Conservation (phyloP, 2,888 invertebrate species). For the Ichneumon xanthorius region DNA sequence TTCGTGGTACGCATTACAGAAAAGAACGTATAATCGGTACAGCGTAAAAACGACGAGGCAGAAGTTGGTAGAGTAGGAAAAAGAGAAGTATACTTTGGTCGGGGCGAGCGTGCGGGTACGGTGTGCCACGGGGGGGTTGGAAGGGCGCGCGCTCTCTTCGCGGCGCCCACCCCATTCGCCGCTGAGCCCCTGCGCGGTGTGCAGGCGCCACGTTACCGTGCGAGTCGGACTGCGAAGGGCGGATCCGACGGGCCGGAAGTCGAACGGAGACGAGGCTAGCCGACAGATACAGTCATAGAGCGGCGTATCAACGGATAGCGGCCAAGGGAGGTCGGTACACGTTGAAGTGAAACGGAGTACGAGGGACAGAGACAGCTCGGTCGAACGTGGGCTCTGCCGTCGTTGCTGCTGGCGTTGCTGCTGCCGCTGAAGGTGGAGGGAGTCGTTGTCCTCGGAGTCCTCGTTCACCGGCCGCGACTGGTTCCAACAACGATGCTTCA, state of each 20-base stretch:
- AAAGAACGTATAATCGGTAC: slow-evolving; percentile 15
- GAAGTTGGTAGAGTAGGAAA: slow-evolving; percentile 5
- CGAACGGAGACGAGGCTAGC: slow-evolving; percentile 48
- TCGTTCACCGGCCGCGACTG: slow-evolving; percentile 76
- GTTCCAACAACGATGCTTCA: slow-evolving; percentile 66
- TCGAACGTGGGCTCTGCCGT: slow-evolving; percentile 52
- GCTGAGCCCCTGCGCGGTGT: slow-evolving; percentile 49
- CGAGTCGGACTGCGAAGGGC: slow-evolving; percentile 41
- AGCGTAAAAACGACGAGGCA: slow-evolving; percentile 3
- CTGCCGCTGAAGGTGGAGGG: slow-evolving; percentile 71
- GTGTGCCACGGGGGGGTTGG: slow-evolving; percentile 18
- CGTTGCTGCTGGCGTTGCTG: slow-evolving; percentile 55
- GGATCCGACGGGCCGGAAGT: slow-evolving; percentile 40
- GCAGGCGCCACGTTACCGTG: slow-evolving; percentile 28
- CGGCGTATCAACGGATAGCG: slow-evolving; percentile 46
- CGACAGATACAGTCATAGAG: slow-evolving; percentile 30
- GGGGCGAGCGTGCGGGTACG: background rate
- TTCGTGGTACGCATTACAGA: background rate
- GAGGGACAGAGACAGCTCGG: slow-evolving; percentile 53
- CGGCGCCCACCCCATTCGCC: slow-evolving; percentile 33
- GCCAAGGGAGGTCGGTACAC: slow-evolving; percentile 41
- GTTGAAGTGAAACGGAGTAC: slow-evolving; percentile 39
- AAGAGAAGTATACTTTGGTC: background rate
- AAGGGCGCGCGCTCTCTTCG: slow-evolving; percentile 32
- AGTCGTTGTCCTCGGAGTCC: slow-evolving; percentile 81